Percentiles rank a stretch among this genome's conserved stretches.
These are phyloP conservation scores for Sebastes taczanowskii DNA, from an alignment of 2,797 vertebrate species.

Conservation along the genomic window DNA sequence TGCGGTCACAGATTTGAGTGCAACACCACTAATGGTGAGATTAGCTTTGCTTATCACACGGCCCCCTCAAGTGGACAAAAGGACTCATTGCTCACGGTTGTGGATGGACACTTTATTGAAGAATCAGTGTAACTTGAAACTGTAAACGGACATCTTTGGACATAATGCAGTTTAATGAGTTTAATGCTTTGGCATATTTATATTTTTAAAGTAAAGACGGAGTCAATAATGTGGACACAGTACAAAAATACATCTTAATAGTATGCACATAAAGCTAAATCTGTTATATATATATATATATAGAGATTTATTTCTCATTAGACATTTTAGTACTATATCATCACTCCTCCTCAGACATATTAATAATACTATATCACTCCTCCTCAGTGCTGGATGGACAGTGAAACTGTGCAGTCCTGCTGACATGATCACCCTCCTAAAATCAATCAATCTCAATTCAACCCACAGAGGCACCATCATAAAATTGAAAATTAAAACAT, in stretches of 20 bases:
- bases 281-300: not conserved
- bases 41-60: constrained; percentile 13
- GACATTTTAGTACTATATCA: not conserved
- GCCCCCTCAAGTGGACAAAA: constrained; percentile 70
- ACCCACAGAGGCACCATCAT: constrained; percentile 19
- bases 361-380: not conserved
- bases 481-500: not conserved
- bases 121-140: not conserved
- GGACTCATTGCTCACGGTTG: constrained; percentile 13
- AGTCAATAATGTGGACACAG: not conserved
- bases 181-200: constrained; percentile 32
- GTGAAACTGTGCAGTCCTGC: constrained; percentile 48
- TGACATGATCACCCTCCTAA: constrained; percentile 12
- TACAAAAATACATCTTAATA: not conserved
- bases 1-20: too few species aligned
- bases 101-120: constrained; percentile 54
- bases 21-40: rapidly evolving
- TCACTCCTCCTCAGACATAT: not conserved
- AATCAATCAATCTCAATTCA: constrained; percentile 6
- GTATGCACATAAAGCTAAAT: not conserved
- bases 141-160: constrained; percentile 35
- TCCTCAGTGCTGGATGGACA: constrained; percentile 2
- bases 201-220: not conserved
- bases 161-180: not conserved
- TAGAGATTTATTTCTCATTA: constrained; percentile 5